Evolutionary conservation across 2,888 invertebrate genomes (phyloP).

Genomic region (Apodemia mormo): DNA sequence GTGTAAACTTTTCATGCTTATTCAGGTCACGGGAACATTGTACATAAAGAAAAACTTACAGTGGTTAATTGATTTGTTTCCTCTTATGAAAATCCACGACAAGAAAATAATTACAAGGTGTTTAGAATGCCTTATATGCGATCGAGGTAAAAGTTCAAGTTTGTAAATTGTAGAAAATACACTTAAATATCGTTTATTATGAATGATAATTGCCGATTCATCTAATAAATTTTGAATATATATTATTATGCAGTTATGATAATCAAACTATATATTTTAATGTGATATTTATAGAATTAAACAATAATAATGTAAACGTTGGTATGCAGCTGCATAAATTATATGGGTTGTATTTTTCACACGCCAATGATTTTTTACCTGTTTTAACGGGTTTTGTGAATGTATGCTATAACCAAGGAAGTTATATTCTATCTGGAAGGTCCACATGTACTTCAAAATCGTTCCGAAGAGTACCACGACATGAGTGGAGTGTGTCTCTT

Average conservation of each 20-base stretch:
- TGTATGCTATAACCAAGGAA: too few relatives aligned
- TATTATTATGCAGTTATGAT: neutral
- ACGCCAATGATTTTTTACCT: too few relatives aligned
- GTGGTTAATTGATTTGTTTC: too few relatives aligned
- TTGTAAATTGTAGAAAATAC: neutral
- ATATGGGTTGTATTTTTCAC: neutral
- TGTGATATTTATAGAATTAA: neutral
- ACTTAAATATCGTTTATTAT: conserved; percentile 9
- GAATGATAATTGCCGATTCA: neutral
- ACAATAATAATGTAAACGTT: neutral
- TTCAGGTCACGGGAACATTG: too few relatives aligned
- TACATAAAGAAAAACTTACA: too few relatives aligned
- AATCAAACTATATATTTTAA: neutral
- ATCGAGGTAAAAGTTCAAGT: conserved; percentile 40
- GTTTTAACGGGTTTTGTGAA: too few relatives aligned
- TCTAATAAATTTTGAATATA: neutral
- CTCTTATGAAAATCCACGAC: conserved; percentile 41
- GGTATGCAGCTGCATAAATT: neutral
- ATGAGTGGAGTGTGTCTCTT: too few relatives aligned
- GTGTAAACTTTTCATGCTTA: too few relatives aligned
- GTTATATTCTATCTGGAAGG: too few relatives aligned
- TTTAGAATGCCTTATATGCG: conserved; percentile 61
- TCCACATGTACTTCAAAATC: too few relatives aligned
- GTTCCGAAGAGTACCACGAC: too few relatives aligned
- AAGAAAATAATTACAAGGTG: conserved; percentile 60